Conservation (phyloP, 1,140 invertebrate species). For the Micrasema minimum region DNA sequence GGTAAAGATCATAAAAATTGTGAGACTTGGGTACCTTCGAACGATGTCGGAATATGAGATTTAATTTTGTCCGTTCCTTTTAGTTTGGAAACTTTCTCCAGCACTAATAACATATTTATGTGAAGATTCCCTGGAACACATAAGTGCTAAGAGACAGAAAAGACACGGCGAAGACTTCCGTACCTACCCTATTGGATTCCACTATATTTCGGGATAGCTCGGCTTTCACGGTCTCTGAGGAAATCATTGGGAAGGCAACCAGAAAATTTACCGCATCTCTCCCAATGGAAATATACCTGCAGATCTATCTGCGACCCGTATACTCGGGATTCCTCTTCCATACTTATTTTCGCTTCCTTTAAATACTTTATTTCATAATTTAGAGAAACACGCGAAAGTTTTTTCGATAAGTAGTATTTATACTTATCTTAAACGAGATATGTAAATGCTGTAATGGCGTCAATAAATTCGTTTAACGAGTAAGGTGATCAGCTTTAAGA, state of each 20-base stretch:
- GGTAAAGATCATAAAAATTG: conserved; percentile 28
- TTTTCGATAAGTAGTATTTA: too few relatives aligned
- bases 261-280: conserved; percentile 55
- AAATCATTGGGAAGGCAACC: conserved; percentile 58
- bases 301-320: conserved; percentile 52
- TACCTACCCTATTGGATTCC: conserved; percentile 53
- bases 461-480: conserved; percentile 12
- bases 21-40: conserved; percentile 3
- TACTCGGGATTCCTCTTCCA: conserved; percentile 28
- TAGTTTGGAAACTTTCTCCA: conserved; percentile 39
- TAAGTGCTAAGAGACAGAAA: conserved; percentile 54
- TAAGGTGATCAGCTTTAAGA: conserved; percentile 5
- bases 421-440: too few relatives aligned
- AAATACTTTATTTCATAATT: conserved; percentile 18
- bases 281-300: conserved; percentile 54
- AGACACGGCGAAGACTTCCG: conserved; percentile 53
- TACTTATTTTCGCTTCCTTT: conserved; percentile 4
- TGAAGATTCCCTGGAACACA: conserved; percentile 43
- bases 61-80: conserved; percentile 44
- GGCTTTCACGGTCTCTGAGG: conserved; percentile 56
- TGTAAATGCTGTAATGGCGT: too few relatives aligned
- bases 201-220: conserved; percentile 52
- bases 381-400: too few relatives aligned
- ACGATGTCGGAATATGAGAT: conserved; percentile 40
- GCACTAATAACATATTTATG: conserved; percentile 52